These are phyloP conservation scores for Lomographa bimaculata DNA, from an alignment of 2,888 invertebrate species.

Conservation along the genomic window DNA sequence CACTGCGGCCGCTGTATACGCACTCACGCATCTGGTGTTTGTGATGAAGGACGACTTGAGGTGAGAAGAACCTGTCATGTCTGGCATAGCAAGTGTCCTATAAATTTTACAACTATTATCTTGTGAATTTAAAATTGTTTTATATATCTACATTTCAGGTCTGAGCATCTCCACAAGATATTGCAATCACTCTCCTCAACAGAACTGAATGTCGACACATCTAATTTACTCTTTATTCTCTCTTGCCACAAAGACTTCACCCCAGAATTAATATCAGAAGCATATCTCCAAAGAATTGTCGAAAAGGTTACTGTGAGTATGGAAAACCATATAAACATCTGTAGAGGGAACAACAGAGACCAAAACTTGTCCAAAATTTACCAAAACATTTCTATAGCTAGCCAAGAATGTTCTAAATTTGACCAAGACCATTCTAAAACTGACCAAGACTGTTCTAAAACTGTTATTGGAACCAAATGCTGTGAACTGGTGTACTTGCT, in stretches of 20 bases:
- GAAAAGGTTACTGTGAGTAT: slow-evolving; percentile 4
- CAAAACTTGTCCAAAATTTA: too few relatives aligned
- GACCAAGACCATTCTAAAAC: too few relatives aligned
- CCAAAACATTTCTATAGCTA: too few relatives aligned
- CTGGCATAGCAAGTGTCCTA: too few relatives aligned
- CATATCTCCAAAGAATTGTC: slow-evolving; percentile 5
- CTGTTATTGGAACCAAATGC: slow-evolving; percentile 28
- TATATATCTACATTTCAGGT: slow-evolving; percentile 43
- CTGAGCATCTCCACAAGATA: slow-evolving; percentile 47
- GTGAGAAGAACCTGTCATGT: too few relatives aligned
- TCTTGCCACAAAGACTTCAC: slow-evolving; percentile 60
- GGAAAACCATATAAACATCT: slow-evolving; percentile 5
- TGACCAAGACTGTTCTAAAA: neutral
- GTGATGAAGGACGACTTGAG: slow-evolving; percentile 52
- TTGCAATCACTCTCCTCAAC: slow-evolving; percentile 37
- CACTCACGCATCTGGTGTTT: slow-evolving; percentile 54
- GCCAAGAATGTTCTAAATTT: too few relatives aligned
- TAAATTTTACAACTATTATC: too few relatives aligned
- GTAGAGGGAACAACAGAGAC: too few relatives aligned
- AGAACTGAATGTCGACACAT: slow-evolving; percentile 33
- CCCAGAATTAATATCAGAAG: neutral
- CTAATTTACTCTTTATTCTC: slow-evolving; percentile 54
- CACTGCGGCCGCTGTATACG: slow-evolving; percentile 54
- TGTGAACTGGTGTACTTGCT: slow-evolving; percentile 48
- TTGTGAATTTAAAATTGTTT: neutral